Evolutionary conservation across 2,113 vertebrate species (phyloP).

Genomic region (Prolemur simus): DNA sequence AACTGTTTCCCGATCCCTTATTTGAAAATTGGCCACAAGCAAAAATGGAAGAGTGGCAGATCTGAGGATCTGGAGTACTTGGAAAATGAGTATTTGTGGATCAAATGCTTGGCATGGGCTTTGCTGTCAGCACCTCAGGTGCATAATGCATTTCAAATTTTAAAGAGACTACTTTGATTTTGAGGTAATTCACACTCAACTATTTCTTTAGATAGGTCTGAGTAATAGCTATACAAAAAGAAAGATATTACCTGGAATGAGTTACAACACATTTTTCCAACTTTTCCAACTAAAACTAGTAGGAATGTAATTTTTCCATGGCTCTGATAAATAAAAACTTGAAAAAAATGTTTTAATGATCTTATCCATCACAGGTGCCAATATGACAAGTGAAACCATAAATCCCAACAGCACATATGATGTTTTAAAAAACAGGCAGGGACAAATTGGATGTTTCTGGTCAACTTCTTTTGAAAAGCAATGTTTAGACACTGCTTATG

Average conservation of each 20-base stretch:
- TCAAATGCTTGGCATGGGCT: conserved; percentile 61
- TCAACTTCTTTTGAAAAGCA: neutral
- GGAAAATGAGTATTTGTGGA: conserved; percentile 63
- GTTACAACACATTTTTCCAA: conserved; percentile 64
- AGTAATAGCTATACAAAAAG: conserved; percentile 67
- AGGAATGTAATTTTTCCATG: conserved; percentile 66
- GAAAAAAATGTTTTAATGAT: conserved; percentile 59
- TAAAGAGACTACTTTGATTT: conserved; percentile 67
- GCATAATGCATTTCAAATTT: conserved; percentile 76
- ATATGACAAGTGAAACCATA: conserved; percentile 37
- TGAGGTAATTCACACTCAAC: conserved; percentile 71
- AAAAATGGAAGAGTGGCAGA: neutral
- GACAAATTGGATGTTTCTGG: neutral
- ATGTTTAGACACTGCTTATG: neutral
- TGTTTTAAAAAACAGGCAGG: conserved; percentile 55
- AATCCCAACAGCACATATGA: conserved; percentile 35
- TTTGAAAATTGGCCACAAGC: neutral
- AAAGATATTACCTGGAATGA: conserved; percentile 66
- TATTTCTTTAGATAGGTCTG: conserved; percentile 67
- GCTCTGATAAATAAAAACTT: conserved; percentile 73
- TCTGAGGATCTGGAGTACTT: conserved; percentile 52
- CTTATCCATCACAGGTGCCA: conserved; percentile 39
- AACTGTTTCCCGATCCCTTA: conserved; percentile 35
- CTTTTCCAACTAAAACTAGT: conserved; percentile 70
- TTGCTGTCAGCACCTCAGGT: conserved; percentile 69